phyloP scores from a whole-genome alignment of 92 coral and sea anemone genomes.

The Phenganax subtilis region DNA sequence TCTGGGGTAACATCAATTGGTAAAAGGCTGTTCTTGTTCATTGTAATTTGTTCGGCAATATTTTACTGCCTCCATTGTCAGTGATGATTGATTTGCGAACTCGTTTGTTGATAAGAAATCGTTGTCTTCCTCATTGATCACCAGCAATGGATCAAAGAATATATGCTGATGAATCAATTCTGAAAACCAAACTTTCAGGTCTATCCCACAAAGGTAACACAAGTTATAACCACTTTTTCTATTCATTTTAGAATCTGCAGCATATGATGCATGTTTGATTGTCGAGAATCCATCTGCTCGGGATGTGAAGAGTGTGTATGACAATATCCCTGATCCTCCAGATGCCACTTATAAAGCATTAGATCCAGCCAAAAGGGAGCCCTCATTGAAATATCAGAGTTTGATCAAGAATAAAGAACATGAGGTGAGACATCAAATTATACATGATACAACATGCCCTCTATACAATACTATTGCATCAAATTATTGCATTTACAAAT shows the following conservation, averaged over 20 bases:
- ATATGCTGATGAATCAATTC: too few species aligned
- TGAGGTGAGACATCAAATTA: constrained; percentile 5
- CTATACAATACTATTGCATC: background rate
- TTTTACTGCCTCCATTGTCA: too few species aligned
- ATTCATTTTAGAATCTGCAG: constrained; percentile 6
- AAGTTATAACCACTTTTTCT: too few species aligned
- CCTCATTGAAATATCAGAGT: constrained; percentile 25
- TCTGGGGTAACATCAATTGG: constrained; percentile 22
- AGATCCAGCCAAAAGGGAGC: constrained; percentile 27
- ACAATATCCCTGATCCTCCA: constrained; percentile 1
- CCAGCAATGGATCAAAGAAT: too few species aligned
- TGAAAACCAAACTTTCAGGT: too few species aligned
- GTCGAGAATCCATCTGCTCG: constrained; percentile 33
- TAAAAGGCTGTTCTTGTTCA: background rate
- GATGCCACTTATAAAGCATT: constrained; percentile 21
- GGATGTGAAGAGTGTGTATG: constrained; percentile 16
- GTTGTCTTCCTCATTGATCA: too few species aligned
- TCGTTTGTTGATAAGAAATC: too few species aligned
- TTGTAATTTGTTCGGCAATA: background rate
- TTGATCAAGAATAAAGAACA: constrained; percentile 4
- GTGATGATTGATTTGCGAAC: too few species aligned
- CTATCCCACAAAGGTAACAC: too few species aligned
- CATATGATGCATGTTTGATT: constrained; percentile 24
- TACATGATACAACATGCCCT: background rate
- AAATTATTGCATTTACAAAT: background rate